Conservation (phyloP, 2,888 invertebrate genomes). For the Platycnemis pennipes region DNA sequence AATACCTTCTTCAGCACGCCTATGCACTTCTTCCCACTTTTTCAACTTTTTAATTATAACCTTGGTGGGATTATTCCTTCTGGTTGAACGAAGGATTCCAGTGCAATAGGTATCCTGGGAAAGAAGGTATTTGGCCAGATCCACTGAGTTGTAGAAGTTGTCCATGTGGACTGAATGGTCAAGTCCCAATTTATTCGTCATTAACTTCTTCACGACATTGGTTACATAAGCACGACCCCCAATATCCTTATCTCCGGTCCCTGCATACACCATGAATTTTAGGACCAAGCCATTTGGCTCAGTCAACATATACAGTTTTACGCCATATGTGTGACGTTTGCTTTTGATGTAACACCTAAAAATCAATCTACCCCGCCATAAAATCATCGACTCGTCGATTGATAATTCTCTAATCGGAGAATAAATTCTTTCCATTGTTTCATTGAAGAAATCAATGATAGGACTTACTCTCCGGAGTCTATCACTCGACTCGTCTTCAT, state of each 20-base stretch:
- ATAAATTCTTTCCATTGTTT: constrained; percentile 73
- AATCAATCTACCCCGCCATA: constrained; percentile 74
- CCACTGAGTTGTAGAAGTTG: too few relatives aligned
- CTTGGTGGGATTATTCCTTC: neutral
- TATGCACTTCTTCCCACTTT: neutral
- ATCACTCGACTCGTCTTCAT: constrained; percentile 74
- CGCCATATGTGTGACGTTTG: constrained; percentile 75
- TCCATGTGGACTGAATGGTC: neutral
- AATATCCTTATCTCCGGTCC: constrained; percentile 17
- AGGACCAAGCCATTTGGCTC: too few relatives aligned
- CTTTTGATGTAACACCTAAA: constrained; percentile 74
- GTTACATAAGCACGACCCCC: neutral
- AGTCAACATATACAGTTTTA: too few relatives aligned
- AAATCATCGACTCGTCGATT: too few relatives aligned
- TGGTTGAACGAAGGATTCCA: constrained; percentile 14
- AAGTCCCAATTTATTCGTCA: neutral
- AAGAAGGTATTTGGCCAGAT: too few relatives aligned
- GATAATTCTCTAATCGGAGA: too few relatives aligned
- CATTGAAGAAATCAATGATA: constrained; percentile 74
- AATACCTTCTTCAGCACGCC: constrained; percentile 13
- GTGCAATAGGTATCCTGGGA: neutral
- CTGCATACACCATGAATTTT: too few relatives aligned
- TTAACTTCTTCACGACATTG: neutral
- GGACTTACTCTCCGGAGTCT: constrained; percentile 73
- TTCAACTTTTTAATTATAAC: neutral